A percentile compares a stretch with the other conserved stretches of the same genome.
phyloP scores from a whole-genome alignment of 2,113 vertebrate genomes.

The Elephantulus edwardii region DNA sequence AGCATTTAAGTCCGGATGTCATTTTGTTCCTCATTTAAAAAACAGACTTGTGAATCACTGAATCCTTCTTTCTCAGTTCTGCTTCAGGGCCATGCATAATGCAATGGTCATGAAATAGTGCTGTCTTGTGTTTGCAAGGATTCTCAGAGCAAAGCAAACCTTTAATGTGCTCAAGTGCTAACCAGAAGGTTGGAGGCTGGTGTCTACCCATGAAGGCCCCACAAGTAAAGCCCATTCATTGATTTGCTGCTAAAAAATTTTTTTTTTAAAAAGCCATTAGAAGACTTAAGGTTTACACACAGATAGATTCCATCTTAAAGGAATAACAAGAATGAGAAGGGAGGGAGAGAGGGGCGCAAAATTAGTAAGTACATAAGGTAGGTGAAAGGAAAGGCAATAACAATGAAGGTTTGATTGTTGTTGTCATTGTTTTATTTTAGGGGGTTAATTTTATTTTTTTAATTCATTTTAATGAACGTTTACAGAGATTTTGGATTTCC shows the following conservation, averaged over 20 bases:
- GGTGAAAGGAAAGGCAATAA: no score
- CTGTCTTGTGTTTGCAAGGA: slow-evolving; percentile 7
- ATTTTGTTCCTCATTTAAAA: slow-evolving; percentile 26
- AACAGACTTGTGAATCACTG: not conserved
- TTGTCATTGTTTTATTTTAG: no score
- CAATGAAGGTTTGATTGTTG: no score
- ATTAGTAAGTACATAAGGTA: no score
- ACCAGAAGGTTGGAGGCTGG: not conserved
- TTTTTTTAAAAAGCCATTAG: no score
- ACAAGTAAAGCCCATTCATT: not conserved
- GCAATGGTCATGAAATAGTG: not conserved
- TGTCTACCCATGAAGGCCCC: not conserved
- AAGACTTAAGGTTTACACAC: no score
- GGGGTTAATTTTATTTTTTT: no score
- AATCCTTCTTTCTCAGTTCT: slow-evolving; percentile 50
- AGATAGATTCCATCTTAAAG: no score
- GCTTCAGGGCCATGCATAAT: not conserved
- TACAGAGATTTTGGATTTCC: no score
- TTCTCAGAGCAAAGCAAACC: not conserved
- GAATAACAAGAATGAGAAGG: no score
- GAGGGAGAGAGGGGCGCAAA: no score
- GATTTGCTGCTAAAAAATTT: not conserved
- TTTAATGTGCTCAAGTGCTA: not conserved
- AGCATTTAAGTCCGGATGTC: slow-evolving; percentile 11
- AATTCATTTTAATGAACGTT: no score